A percentile compares a stretch with the other conserved stretches of the same genome.
These are phyloP conservation scores for Heliconius congener DNA, from an alignment of 1,140 invertebrate genomes.

Conservation along the genomic window DNA sequence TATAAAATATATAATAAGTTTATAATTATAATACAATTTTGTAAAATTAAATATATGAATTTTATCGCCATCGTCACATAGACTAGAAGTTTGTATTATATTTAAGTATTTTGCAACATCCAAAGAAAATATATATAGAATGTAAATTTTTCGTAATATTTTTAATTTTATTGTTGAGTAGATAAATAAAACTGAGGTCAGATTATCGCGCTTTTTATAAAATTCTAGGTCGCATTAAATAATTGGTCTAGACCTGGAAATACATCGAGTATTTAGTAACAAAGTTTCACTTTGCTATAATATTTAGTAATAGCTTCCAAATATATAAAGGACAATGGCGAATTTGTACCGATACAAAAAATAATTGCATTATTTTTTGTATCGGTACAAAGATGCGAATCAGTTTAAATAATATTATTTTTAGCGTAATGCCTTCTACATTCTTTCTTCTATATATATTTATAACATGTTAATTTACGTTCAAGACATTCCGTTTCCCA, in stretches of 20 bases:
- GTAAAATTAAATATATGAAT: no score
- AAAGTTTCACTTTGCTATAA: conserved; percentile 1
- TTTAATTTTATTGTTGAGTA: conserved; percentile 6
- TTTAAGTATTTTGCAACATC: conserved; percentile 1
- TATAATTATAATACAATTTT: no score
- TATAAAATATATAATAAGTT: no score
- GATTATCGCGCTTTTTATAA: conserved; percentile 15
- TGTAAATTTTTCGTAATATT: background rate
- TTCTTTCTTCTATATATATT: no score
- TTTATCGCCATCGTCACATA: no score
- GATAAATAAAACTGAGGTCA: conserved; percentile 17
- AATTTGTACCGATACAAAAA: background rate
- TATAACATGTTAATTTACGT: no score
- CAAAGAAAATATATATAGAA: background rate
- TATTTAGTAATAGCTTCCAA: background rate
- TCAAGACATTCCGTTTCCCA: no score
- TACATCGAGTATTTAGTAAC: background rate
- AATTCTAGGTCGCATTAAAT: conserved; percentile 25
- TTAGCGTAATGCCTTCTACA: no score
- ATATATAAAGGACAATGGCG: background rate
- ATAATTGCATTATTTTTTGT: background rate
- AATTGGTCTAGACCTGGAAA: conserved; percentile 16
- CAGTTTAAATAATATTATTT: background rate
- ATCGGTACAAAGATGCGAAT: background rate
- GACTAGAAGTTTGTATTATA: no score